These are phyloP conservation scores for Plebejus melissa DNA, from an alignment of 2,888 invertebrate genomes.

Conservation along the genomic window DNA sequence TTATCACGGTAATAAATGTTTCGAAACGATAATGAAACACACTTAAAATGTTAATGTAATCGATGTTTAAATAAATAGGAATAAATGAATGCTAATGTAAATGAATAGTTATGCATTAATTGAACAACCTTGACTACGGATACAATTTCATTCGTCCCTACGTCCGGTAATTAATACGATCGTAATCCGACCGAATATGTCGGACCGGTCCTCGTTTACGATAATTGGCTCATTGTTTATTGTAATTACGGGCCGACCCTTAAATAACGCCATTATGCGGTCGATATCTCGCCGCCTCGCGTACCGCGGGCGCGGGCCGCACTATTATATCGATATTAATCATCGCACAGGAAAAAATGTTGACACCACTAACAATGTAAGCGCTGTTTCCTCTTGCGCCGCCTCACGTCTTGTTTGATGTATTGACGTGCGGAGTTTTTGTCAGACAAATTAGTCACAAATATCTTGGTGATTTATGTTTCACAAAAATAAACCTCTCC, in stretches of 20 bases:
- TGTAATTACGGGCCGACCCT: constrained; percentile 35
- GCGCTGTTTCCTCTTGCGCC: neutral
- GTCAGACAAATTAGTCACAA: neutral
- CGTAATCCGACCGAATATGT: constrained; percentile 38
- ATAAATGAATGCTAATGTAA: constrained; percentile 22
- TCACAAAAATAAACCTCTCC: neutral
- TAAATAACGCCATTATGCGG: constrained; percentile 33
- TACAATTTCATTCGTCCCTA: constrained; percentile 33
- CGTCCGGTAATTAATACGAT: constrained; percentile 39
- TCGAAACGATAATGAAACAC: constrained; percentile 21
- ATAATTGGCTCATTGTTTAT: constrained; percentile 38
- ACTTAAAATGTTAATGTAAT: constrained; percentile 15
- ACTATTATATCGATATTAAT: constrained; percentile 20
- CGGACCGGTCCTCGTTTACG: constrained; percentile 37
- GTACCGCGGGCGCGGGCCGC: constrained; percentile 25
- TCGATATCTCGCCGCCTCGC: constrained; percentile 23
- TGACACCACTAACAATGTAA: constrained; percentile 14
- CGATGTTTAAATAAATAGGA: constrained; percentile 7
- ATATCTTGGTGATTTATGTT: neutral
- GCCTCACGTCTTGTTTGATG: neutral
- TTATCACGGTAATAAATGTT: constrained; percentile 12
- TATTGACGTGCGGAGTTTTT: neutral
- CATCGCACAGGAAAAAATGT: neutral
- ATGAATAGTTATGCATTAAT: constrained; percentile 20
- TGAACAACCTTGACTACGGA: constrained; percentile 30